Evolutionary conservation across 2,888 invertebrate species (phyloP), one percentile per base, ranked within the genome.

Genomic region (Ormia ochracea): DNA sequence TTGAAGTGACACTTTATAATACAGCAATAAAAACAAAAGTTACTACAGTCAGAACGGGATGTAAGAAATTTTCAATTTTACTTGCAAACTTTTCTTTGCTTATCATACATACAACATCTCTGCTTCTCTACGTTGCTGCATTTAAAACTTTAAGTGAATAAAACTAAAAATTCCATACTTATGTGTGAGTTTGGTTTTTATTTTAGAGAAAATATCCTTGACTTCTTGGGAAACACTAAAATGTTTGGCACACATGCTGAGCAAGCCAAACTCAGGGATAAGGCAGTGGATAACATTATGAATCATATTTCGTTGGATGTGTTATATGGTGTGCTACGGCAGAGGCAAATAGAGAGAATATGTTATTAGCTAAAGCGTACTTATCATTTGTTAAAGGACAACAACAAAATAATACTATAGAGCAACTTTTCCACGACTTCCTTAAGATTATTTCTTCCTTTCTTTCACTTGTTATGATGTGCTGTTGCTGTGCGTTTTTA

Each of bases 1-100:
- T 52, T 72, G 68, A 77, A 73, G 41, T 73, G 72, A 76, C 61
- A 58, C 76, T 77, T 77, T 73, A 77, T 77, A 73, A 66, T 54
- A 19, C 36, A 33, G 9, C 33, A 33, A n/a, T 14, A 41, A 7
- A 14, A 14, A 28, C n/a, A 48, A 3, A 45, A 41, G 23, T 12
- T 28, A 19, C 52, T 50, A 59, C 48, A 61, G n/a, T 2, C 14
- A 48, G 28, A n/a, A 41, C 14, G 26, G 4, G 38, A 14, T 63
- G 50, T 23, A 12, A 33, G 43, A 73, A 65, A 50, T 43, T 45
- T 73, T 56, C 56, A 73, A 73, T 65, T 65, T 65, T 6, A 65
- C 61, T 54, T 63, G 4, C 10, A 43, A 72, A 72, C 61, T 63
- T 70, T 54, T 41, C 36, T 26, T 41, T 9, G 14, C n/a, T 33